Evolutionary conservation across 2,113 vertebrate species (phyloP), one percentile per base, ranked within the genome.

Genomic region (Eleginops maclovinus): DNA sequence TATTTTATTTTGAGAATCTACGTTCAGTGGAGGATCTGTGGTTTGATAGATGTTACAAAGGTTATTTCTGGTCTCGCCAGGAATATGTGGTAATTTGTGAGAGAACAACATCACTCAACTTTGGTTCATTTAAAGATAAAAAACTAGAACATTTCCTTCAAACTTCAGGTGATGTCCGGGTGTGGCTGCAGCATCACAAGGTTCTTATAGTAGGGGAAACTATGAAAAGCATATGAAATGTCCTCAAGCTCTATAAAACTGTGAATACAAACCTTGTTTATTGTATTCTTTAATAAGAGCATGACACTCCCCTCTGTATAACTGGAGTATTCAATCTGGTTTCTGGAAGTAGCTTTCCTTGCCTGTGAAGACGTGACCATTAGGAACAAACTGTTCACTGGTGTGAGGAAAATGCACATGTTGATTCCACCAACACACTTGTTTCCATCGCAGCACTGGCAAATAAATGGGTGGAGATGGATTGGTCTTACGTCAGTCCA

Each of bases 301-400:
- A 83, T 12, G 61, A 40, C 44, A 71, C 68, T 59, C 72, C 73
- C 82, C 49, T 75, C 14, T 63, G 75, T 46, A 83, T 75, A 84
- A 90, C 50, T 16, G 36, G 47, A 75, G 72, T 62, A 87, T 88
- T 88, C 78, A 87, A 14, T 24, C 67, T 40, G 21, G 5, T 69
- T 53, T 60, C 51, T 60, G 12, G 58, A 70, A 41, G 77, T 54
- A 72, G 63, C 81, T 81, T 72, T 89, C 41, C 54, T 66, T 49
- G 26, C 60, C 75, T 66, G 50, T 15, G 68, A 86, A 71, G 80
- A 88, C 81, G 36, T 89, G 72, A 83, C 53, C 43, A 6, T 58
- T 81, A 65, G 89, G 91, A 92, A 90, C 78, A 89, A 88, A 89
- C 22, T 61, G 68, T 75, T 91, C 87, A 91, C 59, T 11, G 60